Evolutionary conservation across 1,140 invertebrate genomes (phyloP).

Genomic region (Drosophila repletoides): DNA sequence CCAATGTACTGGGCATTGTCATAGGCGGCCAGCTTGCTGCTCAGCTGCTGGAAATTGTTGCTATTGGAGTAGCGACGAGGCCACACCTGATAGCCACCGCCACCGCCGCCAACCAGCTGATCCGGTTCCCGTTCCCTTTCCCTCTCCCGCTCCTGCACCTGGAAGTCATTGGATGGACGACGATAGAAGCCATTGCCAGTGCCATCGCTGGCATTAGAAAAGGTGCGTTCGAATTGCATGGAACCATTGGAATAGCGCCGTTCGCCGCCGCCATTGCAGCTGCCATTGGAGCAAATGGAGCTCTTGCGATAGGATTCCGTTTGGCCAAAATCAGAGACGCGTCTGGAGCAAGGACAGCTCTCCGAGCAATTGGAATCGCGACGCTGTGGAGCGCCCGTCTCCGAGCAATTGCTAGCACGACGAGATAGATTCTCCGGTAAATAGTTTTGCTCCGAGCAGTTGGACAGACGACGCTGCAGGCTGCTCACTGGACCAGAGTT

Average conservation of each 20-base stretch:
- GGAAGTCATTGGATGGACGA: constrained; percentile 76
- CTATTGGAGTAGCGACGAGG: constrained; percentile 75
- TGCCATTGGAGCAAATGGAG: constrained; percentile 76
- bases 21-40: constrained; percentile 74
- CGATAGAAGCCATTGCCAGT: constrained; percentile 68
- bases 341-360: constrained; percentile 71
- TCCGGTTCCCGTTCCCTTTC: constrained; percentile 49
- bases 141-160: constrained; percentile 58
- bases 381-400: constrained; percentile 57
- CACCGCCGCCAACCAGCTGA: constrained; percentile 73
- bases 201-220: constrained; percentile 74
- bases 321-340: constrained; percentile 71
- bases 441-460: constrained; percentile 74
- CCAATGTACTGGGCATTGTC: constrained; percentile 79
- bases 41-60: constrained; percentile 76
- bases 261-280: constrained; percentile 53
- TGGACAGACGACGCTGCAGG: constrained; percentile 66
- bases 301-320: constrained; percentile 60
- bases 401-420: constrained; percentile 75
- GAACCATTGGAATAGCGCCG: constrained; percentile 78
- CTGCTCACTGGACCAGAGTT: constrained; percentile 32
- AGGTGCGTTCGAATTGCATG: constrained; percentile 75
- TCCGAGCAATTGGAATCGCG: constrained; percentile 81
- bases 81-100: constrained; percentile 76
- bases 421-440: constrained; percentile 48